Percentiles rank a stretch among this genome's conserved stretches.
These are phyloP conservation scores for Barbus barbus DNA, from an alignment of 2,113 vertebrate species.

Conservation along the genomic window DNA sequence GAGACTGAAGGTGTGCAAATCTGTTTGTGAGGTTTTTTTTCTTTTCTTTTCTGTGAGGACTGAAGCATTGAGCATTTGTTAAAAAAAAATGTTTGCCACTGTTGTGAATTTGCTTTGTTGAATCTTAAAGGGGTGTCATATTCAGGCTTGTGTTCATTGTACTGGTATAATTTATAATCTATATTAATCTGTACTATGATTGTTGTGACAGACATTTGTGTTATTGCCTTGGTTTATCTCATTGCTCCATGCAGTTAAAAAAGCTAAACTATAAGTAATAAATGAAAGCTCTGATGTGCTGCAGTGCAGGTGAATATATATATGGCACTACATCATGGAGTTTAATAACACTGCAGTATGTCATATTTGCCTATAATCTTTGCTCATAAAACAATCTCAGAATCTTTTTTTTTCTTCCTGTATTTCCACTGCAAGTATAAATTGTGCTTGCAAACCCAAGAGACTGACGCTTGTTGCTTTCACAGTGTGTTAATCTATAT, in stretches of 20 bases:
- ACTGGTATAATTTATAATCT: not conserved
- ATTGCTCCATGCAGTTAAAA: not conserved
- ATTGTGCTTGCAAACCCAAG: conserved; percentile 7
- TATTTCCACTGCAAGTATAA: conserved; percentile 9
- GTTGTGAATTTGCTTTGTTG: too few species aligned
- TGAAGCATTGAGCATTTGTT: too few species aligned
- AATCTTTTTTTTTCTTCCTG: not conserved
- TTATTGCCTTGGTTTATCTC: not conserved
- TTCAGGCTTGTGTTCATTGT: too few species aligned
- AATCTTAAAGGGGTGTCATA: too few species aligned
- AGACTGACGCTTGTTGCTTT: conserved; percentile 16
- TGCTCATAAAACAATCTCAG: conserved; percentile 22
- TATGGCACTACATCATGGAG: not conserved
- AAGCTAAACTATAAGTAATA: not conserved
- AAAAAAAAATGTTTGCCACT: too few species aligned
- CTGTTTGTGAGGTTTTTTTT: too few species aligned
- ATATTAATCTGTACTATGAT: not conserved
- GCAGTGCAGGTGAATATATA: not conserved
- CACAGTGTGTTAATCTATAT: conserved; percentile 24
- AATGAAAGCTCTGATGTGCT: not conserved
- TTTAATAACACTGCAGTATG: not conserved
- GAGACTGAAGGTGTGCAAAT: conserved; percentile 10
- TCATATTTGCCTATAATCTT: conserved; percentile 1
- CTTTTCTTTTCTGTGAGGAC: too few species aligned
- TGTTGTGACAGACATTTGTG: conserved; percentile 15